These are phyloP conservation scores for Rhinogobius similis DNA, from an alignment of 2,113 vertebrate genomes.

Conservation along the genomic window DNA sequence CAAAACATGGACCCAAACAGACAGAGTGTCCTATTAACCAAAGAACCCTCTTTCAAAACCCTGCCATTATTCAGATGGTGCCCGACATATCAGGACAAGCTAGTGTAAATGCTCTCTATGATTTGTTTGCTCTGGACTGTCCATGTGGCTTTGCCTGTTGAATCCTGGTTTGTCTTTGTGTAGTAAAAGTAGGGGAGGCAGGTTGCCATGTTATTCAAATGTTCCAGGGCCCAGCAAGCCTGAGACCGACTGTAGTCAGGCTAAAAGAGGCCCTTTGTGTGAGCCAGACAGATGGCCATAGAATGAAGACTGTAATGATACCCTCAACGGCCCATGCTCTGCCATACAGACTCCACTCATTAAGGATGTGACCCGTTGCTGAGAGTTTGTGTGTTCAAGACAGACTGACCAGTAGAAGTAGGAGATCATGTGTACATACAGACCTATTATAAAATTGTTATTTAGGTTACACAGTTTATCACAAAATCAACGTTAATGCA, in stretches of 20 bases:
- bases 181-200: slow-evolving; percentile 48
- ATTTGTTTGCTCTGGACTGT: slow-evolving; percentile 44
- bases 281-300: slow-evolving; percentile 73
- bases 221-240: slow-evolving; percentile 55
- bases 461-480: not conserved
- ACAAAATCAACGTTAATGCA: not conserved
- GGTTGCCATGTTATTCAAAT: slow-evolving; percentile 62
- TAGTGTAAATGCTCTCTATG: slow-evolving; percentile 29
- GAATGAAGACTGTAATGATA: slow-evolving; percentile 74
- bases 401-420: slow-evolving; percentile 12
- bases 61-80: slow-evolving; percentile 1
- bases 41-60: slow-evolving; percentile 8
- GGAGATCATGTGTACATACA: slow-evolving; percentile 18
- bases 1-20: slow-evolving; percentile 54
- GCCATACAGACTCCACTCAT: slow-evolving; percentile 43
- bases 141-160: slow-evolving; percentile 36
- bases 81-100: slow-evolving; percentile 22
- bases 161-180: slow-evolving; percentile 45
- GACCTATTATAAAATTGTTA: not conserved
- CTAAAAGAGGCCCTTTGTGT: slow-evolving; percentile 72
- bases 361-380: slow-evolving; percentile 32
- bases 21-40: slow-evolving; percentile 69
- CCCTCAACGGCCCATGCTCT: slow-evolving; percentile 46
- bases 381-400: slow-evolving; percentile 12
- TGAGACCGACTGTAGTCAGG: slow-evolving; percentile 62